phyloP scores from a whole-genome alignment of 1,140 invertebrate species.

The Aplysia californica region DNA sequence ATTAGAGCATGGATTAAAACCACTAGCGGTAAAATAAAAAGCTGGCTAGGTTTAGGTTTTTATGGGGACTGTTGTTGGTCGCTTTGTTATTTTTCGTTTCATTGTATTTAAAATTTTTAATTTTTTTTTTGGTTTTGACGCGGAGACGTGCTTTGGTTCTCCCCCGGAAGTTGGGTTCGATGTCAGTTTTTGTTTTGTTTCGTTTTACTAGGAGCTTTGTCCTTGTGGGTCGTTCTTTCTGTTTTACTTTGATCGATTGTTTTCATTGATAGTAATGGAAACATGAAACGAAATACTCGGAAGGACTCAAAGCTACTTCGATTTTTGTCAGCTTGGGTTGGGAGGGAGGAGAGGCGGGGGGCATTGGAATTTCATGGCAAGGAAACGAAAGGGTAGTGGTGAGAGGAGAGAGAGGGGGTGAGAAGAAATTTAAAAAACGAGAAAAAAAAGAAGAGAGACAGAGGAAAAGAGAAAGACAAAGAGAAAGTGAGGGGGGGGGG shows the following conservation, averaged over 20 bases:
- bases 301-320: not conserved
- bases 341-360: slow-evolving; percentile 5
- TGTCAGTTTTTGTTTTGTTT: too few species aligned
- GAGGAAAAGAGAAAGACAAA: not conserved
- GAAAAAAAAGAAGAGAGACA: not conserved
- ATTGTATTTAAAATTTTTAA: too few species aligned
- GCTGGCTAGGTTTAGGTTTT: too few species aligned
- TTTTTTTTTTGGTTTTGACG: too few species aligned
- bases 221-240: too few species aligned
- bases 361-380: slow-evolving; percentile 16
- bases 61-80: too few species aligned
- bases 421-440: not conserved
- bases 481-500: not conserved
- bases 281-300: not conserved
- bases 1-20: too few species aligned
- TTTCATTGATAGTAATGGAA: not conserved
- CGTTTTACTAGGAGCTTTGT: too few species aligned
- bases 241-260: too few species aligned
- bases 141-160: too few species aligned
- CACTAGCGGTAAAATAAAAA: too few species aligned
- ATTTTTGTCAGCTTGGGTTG: not conserved
- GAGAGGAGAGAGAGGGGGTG: not conserved
- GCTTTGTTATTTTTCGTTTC: too few species aligned
- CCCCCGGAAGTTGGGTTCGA: not conserved
- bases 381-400: not conserved